These are phyloP conservation scores for Oenanthe melanoleuca DNA, from an alignment of 2,113 vertebrate species.

Conservation along the genomic window DNA sequence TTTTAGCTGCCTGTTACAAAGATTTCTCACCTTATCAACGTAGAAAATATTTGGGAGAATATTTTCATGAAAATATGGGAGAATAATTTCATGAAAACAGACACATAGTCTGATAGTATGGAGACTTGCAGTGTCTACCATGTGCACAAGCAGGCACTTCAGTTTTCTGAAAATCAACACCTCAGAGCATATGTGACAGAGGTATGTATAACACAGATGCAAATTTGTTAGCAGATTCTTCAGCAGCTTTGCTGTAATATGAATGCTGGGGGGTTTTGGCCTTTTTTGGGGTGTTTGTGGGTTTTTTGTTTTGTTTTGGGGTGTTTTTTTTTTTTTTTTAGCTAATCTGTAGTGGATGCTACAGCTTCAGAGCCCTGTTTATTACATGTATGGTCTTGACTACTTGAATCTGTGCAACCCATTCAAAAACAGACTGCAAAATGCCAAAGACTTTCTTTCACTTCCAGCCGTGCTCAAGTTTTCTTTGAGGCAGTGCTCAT, in stretches of 20 bases:
- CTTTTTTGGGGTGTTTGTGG: too few relatives aligned
- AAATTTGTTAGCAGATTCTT: neutral
- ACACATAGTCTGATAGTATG: neutral
- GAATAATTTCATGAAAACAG: neutral
- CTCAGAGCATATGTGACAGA: neutral
- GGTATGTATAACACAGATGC: neutral
- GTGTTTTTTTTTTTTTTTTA: neutral
- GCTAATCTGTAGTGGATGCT: neutral
- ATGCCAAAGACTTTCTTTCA: slow-evolving; percentile 5
- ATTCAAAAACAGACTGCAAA: neutral
- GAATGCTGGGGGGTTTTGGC: neutral
- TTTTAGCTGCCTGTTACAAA: neutral
- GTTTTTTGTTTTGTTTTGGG: neutral
- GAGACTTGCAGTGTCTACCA: neutral
- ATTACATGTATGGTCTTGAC: slow-evolving; percentile 1
- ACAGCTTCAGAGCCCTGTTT: neutral
- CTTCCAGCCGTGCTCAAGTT: slow-evolving; percentile 19
- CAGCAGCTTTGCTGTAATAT: neutral
- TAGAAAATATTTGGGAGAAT: neutral
- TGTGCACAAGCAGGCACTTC: neutral
- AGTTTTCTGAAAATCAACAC: neutral
- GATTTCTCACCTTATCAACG: neutral
- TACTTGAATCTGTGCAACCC: slow-evolving; percentile 4
- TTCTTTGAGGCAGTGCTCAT: slow-evolving; percentile 10
- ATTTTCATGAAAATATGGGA: neutral